phyloP scores from a whole-genome alignment of 2,113 vertebrate species.

The Microtus richardsoni region DNA sequence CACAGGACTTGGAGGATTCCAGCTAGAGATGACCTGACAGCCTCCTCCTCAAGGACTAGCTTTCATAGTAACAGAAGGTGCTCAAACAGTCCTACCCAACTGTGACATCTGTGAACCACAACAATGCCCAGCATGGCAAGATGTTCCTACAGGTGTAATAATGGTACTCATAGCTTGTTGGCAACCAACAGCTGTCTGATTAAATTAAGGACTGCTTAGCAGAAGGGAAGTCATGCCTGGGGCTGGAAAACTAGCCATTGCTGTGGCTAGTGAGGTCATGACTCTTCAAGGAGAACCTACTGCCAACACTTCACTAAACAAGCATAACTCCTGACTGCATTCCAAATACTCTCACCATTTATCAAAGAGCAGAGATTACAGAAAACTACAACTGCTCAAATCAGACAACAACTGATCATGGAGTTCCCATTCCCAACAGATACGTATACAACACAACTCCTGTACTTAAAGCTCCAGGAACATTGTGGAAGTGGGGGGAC shows the following conservation, averaged over 20 bases:
- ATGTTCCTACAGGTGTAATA: neutral
- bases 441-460: neutral
- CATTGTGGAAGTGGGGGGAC: neutral
- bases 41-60: neutral
- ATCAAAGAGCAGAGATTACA: neutral
- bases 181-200: neutral
- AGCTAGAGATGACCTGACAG: neutral
- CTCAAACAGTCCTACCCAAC: neutral
- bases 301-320: too few species aligned
- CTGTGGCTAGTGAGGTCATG: neutral
- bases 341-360: neutral
- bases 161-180: neutral
- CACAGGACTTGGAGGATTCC: neutral
- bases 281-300: neutral
- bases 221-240: neutral
- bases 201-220: neutral
- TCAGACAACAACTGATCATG: neutral
- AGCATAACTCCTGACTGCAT: neutral
- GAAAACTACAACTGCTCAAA: neutral
- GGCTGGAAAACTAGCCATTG: neutral
- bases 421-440: neutral
- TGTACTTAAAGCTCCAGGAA: neutral
- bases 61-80: neutral
- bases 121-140: neutral
- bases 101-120: neutral